phyloP scores from a whole-genome alignment of 2,888 invertebrate genomes.

The Chrysotoxum bicinctum region DNA sequence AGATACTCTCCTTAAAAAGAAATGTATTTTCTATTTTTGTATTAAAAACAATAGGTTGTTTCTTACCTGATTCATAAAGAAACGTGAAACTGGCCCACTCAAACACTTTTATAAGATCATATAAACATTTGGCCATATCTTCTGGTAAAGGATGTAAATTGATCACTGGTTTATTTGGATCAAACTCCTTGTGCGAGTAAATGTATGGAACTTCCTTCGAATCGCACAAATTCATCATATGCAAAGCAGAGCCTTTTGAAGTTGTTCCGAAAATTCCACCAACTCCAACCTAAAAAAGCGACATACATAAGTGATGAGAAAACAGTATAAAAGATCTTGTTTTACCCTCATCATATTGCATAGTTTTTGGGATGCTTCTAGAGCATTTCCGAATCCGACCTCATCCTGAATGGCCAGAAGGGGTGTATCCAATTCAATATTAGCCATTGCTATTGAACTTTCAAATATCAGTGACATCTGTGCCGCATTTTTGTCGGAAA shows the following conservation, averaged over 20 bases:
- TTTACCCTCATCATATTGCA: slow-evolving; percentile 84
- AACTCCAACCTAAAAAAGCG: slow-evolving; percentile 84
- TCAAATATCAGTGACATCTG: slow-evolving; percentile 77
- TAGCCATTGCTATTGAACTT: slow-evolving; percentile 78
- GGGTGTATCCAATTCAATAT: slow-evolving; percentile 76
- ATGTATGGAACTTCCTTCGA: slow-evolving; percentile 93
- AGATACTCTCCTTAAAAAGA: slow-evolving; percentile 83
- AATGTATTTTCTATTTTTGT: neutral
- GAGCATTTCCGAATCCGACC: slow-evolving; percentile 83
- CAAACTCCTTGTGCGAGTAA: slow-evolving; percentile 87
- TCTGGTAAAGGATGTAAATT: slow-evolving; percentile 89
- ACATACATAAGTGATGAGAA: neutral
- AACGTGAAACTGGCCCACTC: slow-evolving; percentile 93
- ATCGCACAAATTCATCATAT: slow-evolving; percentile 92
- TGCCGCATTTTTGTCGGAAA: slow-evolving; percentile 76
- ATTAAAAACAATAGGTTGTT: neutral
- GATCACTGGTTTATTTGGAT: slow-evolving; percentile 83
- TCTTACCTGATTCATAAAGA: slow-evolving; percentile 82
- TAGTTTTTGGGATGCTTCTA: slow-evolving; percentile 83
- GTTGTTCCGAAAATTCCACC: slow-evolving; percentile 93
- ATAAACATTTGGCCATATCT: slow-evolving; percentile 85
- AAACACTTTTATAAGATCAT: slow-evolving; percentile 87
- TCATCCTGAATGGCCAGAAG: slow-evolving; percentile 75
- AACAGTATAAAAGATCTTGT: neutral
- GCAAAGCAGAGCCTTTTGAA: slow-evolving; percentile 85